phyloP scores from a whole-genome alignment of 2,113 vertebrate species.

The Trogon melanurus region DNA sequence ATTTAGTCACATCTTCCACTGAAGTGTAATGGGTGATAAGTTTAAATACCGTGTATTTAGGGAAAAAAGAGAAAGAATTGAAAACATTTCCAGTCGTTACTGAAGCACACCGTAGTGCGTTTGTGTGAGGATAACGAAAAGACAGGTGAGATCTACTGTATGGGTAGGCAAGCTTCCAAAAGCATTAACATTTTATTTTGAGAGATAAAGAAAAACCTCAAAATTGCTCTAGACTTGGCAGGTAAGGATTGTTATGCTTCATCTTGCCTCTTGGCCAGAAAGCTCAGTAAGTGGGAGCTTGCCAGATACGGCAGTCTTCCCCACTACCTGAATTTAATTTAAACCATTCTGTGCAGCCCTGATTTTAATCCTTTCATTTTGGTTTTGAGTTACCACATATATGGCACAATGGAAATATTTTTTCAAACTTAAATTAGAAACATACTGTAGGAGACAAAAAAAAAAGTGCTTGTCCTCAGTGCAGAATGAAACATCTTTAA shows the following conservation, averaged over 20 bases:
- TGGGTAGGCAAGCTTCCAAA: constrained; percentile 39
- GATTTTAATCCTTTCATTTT: constrained; percentile 82
- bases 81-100: background rate
- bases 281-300: constrained; percentile 52
- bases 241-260: constrained; percentile 60
- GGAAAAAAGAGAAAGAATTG: background rate
- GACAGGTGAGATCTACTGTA: constrained; percentile 51
- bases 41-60: background rate
- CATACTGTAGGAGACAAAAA: constrained; percentile 73
- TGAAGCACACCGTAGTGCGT: background rate
- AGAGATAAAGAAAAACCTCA: constrained; percentile 48
- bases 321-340: constrained; percentile 85
- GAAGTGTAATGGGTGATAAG: background rate
- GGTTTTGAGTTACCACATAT: constrained; percentile 82
- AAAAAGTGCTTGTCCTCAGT: constrained; percentile 55
- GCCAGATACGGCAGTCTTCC: constrained; percentile 72
- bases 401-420: constrained; percentile 83
- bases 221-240: constrained; percentile 61
- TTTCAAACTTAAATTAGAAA: constrained; percentile 82
- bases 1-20: background rate
- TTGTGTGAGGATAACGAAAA: constrained; percentile 2
- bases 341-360: constrained; percentile 80
- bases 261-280: constrained; percentile 68
- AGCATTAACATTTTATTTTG: constrained; percentile 43
- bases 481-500: constrained; percentile 73